phyloP scores from a whole-genome alignment of 2,797 vertebrate species.

The Thripadectes ignobilis region DNA sequence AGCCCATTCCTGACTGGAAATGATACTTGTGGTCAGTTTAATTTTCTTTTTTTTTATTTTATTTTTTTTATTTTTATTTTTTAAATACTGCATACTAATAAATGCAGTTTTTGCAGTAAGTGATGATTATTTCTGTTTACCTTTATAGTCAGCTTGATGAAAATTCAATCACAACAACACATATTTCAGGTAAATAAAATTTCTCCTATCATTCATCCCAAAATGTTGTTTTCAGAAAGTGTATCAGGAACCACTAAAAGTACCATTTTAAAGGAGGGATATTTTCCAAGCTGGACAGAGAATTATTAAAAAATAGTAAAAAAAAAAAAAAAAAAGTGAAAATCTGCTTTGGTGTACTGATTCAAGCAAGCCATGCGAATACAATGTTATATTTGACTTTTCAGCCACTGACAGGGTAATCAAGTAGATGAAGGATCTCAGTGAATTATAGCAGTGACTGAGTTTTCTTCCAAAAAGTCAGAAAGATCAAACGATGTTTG shows the following conservation, averaged over 20 bases:
- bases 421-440: constrained; percentile 11
- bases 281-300: neutral
- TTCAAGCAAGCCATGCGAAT: neutral
- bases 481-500: constrained; percentile 20
- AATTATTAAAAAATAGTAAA: neutral
- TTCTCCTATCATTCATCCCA: neutral
- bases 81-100: neutral
- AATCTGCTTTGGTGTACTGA: neutral
- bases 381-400: constrained; percentile 7
- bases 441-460: constrained; percentile 17
- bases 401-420: neutral
- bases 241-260: neutral
- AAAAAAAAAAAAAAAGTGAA: neutral
- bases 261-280: neutral
- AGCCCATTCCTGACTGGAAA: neutral
- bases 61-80: neutral
- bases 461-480: constrained; percentile 22
- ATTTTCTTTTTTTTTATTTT: neutral
- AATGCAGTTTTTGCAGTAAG: neutral
- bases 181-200: neutral
- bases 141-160: neutral
- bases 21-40: neutral
- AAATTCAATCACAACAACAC: neutral
- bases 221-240: neutral
- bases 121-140: neutral